Conservation (phyloP, 2,888 invertebrate species). For the Apotomis turbidana region DNA sequence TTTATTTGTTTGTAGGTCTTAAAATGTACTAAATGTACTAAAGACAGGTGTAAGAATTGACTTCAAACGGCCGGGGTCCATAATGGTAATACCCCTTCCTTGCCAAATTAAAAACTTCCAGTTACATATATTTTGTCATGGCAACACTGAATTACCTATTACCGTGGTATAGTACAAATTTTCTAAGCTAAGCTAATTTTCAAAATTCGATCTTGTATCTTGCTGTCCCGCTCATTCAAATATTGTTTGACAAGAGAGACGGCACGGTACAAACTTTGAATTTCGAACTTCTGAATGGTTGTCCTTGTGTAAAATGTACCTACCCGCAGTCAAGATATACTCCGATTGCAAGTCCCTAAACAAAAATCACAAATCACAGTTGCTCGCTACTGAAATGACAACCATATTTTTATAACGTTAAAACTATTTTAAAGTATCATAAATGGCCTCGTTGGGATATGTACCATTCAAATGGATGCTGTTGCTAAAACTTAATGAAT, state of each 20-base stretch:
- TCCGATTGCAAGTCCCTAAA: conserved; percentile 11
- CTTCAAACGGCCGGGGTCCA: no score
- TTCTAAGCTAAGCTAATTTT: no score
- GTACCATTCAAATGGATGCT: conserved; percentile 82
- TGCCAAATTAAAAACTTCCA: conserved; percentile 21
- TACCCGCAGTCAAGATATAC: background rate
- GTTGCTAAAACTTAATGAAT: conserved; percentile 78
- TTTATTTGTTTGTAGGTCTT: no score
- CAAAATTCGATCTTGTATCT: no score
- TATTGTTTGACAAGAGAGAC: no score
- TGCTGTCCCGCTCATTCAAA: no score
- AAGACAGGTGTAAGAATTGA: no score
- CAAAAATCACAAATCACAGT: conserved; percentile 34
- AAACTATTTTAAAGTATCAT: conserved; percentile 79
- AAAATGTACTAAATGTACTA: no score
- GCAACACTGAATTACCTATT: conserved; percentile 32
- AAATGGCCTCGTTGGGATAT: conserved; percentile 82
- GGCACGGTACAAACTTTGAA: no score
- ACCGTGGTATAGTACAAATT: no score
- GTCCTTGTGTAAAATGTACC: background rate
- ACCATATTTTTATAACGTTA: conserved; percentile 48
- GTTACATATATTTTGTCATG: conserved; percentile 25
- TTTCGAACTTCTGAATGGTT: no score
- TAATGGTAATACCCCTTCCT: conserved; percentile 4
- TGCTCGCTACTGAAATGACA: conserved; percentile 31